Evolutionary conservation across 2,888 invertebrate genomes (phyloP).

Genomic region (Stenolophus ochropezus): DNA sequence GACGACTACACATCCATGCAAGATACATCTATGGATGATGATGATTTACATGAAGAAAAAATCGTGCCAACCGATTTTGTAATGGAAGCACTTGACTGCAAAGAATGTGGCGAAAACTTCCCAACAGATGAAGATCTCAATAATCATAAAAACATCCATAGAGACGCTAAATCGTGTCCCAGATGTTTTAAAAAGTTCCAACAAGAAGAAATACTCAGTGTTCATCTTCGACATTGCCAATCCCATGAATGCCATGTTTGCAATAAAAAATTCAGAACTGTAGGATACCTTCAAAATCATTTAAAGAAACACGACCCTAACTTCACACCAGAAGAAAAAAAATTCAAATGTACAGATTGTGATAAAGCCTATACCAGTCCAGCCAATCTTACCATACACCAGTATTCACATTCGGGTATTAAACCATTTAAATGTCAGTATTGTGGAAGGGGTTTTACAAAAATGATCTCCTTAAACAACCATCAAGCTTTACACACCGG

Average conservation of each 20-base stretch:
- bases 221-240: constrained; percentile 37
- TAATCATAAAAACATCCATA: constrained; percentile 18
- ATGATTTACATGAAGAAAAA: constrained; percentile 6
- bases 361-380: constrained; percentile 62
- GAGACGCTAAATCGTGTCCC: constrained; percentile 1
- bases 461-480: constrained; percentile 66
- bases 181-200: constrained; percentile 49
- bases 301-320: constrained; percentile 54
- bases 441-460: constrained; percentile 62
- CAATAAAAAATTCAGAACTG: constrained; percentile 46
- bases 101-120: constrained; percentile 39
- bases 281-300: constrained; percentile 54
- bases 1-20: not conserved
- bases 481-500: constrained; percentile 62
- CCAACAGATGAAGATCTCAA: constrained; percentile 15
- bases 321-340: constrained; percentile 49
- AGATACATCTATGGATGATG: constrained; percentile 23
- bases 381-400: constrained; percentile 61
- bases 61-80: not conserved
- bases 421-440: constrained; percentile 66
- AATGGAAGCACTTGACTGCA: constrained; percentile 23
- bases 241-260: constrained; percentile 50
- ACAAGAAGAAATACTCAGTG: constrained; percentile 36
- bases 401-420: constrained; percentile 65
- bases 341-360: constrained; percentile 59